These are phyloP conservation scores for Prinia subflava DNA, from an alignment of 2,113 vertebrate genomes.

Conservation along the genomic window DNA sequence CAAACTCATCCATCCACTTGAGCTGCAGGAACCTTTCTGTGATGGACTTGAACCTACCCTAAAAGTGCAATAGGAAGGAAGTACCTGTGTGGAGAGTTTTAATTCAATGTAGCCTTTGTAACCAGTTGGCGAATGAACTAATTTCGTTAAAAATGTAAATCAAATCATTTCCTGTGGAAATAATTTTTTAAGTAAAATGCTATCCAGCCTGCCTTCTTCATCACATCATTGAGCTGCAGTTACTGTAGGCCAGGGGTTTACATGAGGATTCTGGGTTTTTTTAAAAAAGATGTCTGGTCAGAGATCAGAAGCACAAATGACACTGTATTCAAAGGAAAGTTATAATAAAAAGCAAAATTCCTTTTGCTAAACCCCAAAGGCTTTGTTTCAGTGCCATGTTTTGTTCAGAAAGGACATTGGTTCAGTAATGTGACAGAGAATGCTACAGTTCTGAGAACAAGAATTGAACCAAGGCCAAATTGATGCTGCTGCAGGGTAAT, in stretches of 20 bases:
- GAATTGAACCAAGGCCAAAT: not conserved
- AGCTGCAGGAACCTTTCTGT: slow-evolving; percentile 55
- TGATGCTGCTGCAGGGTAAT: not conserved
- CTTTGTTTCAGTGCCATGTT: slow-evolving; percentile 52
- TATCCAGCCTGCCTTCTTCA: slow-evolving; percentile 61
- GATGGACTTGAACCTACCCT: slow-evolving; percentile 60
- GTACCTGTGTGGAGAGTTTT: slow-evolving; percentile 73
- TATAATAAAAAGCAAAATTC: slow-evolving; percentile 67
- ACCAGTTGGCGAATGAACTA: slow-evolving; percentile 73
- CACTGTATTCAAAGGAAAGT: slow-evolving; percentile 60
- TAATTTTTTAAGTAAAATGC: slow-evolving; percentile 77
- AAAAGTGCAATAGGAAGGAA: slow-evolving; percentile 78
- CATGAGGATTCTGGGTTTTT: not conserved
- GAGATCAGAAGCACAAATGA: slow-evolving; percentile 60
- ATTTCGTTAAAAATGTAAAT: slow-evolving; percentile 72
- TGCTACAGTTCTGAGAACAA: not conserved
- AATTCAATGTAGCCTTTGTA: slow-evolving; percentile 74
- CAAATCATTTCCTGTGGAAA: slow-evolving; percentile 96
- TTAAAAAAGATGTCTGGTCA: slow-evolving; percentile 31
- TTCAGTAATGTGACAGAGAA: not conserved
- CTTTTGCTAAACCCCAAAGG: slow-evolving; percentile 19
- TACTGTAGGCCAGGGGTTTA: slow-evolving; percentile 54
- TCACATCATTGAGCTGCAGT: slow-evolving; percentile 56
- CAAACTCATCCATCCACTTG: slow-evolving; percentile 54
- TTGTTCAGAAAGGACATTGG: not conserved